A percentile compares a stretch with the other conserved stretches of the same genome.
Conservation (phyloP, 2,113 vertebrate species). For the Shinisaurus crocodilurus region DNA sequence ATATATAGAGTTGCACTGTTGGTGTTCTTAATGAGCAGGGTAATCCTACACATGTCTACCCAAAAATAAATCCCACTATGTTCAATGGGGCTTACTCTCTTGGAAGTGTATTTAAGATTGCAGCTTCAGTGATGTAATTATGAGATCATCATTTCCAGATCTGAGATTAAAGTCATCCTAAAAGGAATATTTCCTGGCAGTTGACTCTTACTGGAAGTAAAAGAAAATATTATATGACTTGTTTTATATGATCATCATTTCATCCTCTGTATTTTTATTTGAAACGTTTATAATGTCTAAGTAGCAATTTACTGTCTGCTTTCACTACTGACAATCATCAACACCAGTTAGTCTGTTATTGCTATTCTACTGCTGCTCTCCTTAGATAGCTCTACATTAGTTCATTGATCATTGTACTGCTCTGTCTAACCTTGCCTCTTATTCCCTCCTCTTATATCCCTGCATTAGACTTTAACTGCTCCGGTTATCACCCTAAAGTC, state of each 20-base stretch:
- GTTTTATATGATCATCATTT: not conserved
- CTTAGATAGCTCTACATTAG: no score
- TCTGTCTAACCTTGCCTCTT: no score
- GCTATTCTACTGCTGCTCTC: no score
- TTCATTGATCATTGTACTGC: no score
- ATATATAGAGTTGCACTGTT: no score
- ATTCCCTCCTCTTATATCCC: no score
- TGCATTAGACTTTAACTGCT: no score
- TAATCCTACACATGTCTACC: no score
- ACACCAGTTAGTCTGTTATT: no score
- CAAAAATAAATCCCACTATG: no score
- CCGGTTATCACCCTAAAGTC: no score
- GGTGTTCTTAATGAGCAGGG: no score
- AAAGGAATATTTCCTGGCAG: not conserved
- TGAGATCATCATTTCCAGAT: not conserved
- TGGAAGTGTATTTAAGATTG: not conserved
- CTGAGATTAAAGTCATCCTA: slow-evolving; percentile 7
- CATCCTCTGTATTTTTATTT: fast-evolving
- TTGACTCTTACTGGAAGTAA: not conserved
- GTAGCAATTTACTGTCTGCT: not conserved
- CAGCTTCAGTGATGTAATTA: not conserved
- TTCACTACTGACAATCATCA: not conserved
- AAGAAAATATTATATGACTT: slow-evolving; percentile 14
- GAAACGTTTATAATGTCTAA: fast-evolving
- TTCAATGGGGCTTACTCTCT: not conserved